A percentile compares a stretch with the other conserved stretches of the same genome.
Evolutionary conservation across 2,888 invertebrate genomes (phyloP).

Genomic region (Orthonychiurus folsomi): DNA sequence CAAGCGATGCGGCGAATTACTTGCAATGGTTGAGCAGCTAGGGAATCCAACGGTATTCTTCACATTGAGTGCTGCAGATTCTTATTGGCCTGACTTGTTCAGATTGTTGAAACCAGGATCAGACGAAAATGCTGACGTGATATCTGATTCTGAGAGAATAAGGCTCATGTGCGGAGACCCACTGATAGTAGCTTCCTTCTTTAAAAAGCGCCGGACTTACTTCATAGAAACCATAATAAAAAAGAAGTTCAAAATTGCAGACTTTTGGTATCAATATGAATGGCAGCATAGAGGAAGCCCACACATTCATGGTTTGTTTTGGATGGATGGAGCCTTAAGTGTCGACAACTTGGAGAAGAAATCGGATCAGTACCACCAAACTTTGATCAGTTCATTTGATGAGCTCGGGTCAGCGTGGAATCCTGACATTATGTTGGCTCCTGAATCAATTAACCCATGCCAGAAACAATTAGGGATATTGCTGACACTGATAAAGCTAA

Average conservation of each 20-base stretch:
- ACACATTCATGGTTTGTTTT: conserved; percentile 15
- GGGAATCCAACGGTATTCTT: conserved; percentile 5
- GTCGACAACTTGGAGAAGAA: background rate
- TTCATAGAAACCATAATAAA: background rate
- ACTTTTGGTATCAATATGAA: conserved; percentile 14
- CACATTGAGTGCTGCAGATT: conserved; percentile 5
- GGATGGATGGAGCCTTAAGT: conserved; percentile 11
- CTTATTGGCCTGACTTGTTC: conserved; percentile 6
- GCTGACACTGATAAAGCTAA: no score
- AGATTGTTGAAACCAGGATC: background rate
- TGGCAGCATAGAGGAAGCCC: conserved; percentile 18
- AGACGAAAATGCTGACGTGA: background rate
- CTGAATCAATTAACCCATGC: background rate
- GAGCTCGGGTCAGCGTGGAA: background rate
- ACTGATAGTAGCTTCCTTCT: background rate
- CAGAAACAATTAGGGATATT: no score
- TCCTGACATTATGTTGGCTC: background rate
- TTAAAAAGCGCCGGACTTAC: background rate
- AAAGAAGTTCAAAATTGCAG: conserved; percentile 3
- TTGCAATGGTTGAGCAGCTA: background rate
- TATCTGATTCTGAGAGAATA: background rate
- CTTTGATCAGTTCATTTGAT: background rate
- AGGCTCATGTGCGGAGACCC: conserved; percentile 2
- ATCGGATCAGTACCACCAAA: background rate
- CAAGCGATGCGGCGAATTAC: conserved; percentile 7